phyloP scores from a whole-genome alignment of 2,113 vertebrate genomes.

The Nannospalax galili region DNA sequence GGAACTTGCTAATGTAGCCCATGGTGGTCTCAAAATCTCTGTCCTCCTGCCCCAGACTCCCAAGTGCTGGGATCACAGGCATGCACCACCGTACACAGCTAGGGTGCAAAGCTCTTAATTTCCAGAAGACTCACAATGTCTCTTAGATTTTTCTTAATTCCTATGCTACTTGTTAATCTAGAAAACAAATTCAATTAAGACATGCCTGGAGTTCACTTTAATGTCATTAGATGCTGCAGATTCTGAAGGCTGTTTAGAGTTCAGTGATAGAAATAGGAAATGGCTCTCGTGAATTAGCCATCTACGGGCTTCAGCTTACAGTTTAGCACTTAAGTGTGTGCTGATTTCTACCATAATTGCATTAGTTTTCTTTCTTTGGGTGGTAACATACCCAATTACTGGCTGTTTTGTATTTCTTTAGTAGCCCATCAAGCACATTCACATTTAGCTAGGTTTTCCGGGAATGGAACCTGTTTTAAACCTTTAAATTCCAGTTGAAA shows the following conservation, averaged over 20 bases:
- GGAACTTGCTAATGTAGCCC: neutral
- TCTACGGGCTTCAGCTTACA: neutral
- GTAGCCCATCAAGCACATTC: neutral
- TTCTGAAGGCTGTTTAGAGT: neutral
- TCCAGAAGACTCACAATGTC: slow-evolving; percentile 24
- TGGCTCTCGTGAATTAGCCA: slow-evolving; percentile 5
- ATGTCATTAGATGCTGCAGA: slow-evolving; percentile 33
- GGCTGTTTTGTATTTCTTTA: neutral
- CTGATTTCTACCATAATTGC: neutral
- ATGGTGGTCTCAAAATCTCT: neutral
- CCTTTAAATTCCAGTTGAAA: slow-evolving; percentile 1
- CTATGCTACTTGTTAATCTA: slow-evolving; percentile 53
- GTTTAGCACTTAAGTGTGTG: neutral
- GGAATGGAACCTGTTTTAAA: slow-evolving; percentile 7
- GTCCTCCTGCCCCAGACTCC: neutral
- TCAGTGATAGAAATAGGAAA: slow-evolving; percentile 9
- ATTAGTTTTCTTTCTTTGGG: neutral
- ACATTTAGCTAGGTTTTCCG: slow-evolving; percentile 20
- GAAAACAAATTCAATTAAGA: slow-evolving; percentile 59
- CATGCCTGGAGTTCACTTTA: slow-evolving; percentile 12
- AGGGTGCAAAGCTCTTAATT: slow-evolving; percentile 30
- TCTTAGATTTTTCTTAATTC: slow-evolving; percentile 39
- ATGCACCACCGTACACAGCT: neutral
- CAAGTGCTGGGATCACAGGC: neutral
- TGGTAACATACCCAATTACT: neutral